Evolutionary conservation across 2,113 vertebrate species (phyloP).

Genomic region (Asarcornis scutulata): DNA sequence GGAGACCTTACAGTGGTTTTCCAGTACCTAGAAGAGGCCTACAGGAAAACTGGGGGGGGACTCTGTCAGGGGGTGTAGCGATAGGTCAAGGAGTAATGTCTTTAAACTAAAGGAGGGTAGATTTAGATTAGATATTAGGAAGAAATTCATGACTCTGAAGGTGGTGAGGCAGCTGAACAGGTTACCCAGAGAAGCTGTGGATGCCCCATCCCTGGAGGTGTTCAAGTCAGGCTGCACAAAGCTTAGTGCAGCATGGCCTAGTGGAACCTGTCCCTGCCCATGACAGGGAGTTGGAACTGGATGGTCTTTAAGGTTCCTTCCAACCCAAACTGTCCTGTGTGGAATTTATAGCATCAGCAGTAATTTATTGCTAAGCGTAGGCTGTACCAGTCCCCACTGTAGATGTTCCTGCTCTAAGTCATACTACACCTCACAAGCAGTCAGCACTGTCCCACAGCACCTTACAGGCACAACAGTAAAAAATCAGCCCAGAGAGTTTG

Average conservation of each 20-base stretch:
- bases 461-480: accelerated
- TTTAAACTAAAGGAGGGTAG: neutral
- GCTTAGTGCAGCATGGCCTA: neutral
- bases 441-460: accelerated
- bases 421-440: accelerated
- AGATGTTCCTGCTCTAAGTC: neutral
- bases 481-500: neutral
- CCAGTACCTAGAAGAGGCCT: neutral
- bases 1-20: too few relatives aligned
- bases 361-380: accelerated
- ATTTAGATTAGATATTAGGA: neutral
- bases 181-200: neutral
- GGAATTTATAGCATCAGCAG: neutral
- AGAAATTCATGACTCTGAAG: neutral
- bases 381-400: neutral
- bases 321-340: neutral
- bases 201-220: neutral
- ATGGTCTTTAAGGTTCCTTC: neutral
- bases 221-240: neutral
- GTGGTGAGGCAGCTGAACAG: neutral
- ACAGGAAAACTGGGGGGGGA: neutral
- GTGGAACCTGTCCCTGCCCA: neutral
- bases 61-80: neutral
- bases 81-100: neutral
- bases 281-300: too few relatives aligned